Evolutionary conservation across 2,113 vertebrate species (phyloP).

Genomic region (Phalacrocorax aristotelis): DNA sequence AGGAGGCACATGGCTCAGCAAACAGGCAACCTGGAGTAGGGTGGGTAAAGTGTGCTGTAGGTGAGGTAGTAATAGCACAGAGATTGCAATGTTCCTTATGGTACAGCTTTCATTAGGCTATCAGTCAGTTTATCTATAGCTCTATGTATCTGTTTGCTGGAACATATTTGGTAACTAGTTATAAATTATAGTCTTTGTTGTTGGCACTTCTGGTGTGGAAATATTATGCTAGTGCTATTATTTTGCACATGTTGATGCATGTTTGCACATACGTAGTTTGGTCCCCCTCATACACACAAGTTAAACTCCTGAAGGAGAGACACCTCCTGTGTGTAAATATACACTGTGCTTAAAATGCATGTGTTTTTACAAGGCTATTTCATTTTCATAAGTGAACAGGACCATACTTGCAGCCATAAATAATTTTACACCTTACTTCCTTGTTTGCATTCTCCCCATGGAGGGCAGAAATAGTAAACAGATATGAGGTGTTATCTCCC

Average conservation of each 20-base stretch:
- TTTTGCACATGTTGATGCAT: not conserved
- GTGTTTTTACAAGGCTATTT: conserved; percentile 20
- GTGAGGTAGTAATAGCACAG: not conserved
- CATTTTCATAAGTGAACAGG: conserved; percentile 20
- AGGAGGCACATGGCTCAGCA: not conserved
- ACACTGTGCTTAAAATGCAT: not conserved
- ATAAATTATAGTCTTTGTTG: not conserved
- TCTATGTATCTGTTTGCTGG: not conserved
- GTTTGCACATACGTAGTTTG: not conserved
- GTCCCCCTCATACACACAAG: not conserved
- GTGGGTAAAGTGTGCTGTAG: not conserved
- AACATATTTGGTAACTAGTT: not conserved
- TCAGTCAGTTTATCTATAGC: not conserved
- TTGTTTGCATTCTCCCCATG: not conserved
- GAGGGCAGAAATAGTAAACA: not conserved
- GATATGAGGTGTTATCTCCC: not conserved
- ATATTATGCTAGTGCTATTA: not conserved
- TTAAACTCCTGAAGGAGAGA: not conserved
- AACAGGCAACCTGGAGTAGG: not conserved
- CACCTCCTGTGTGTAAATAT: conserved; percentile 33
- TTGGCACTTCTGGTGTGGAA: conserved; percentile 12
- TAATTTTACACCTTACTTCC: not conserved
- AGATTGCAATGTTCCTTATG: not conserved
- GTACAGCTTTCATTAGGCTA: not conserved
- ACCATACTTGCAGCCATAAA: conserved; percentile 9